Base-by-base conservation (phyloP, 2,797 vertebrate genomes). In the Alauda arvensis region DNA sequence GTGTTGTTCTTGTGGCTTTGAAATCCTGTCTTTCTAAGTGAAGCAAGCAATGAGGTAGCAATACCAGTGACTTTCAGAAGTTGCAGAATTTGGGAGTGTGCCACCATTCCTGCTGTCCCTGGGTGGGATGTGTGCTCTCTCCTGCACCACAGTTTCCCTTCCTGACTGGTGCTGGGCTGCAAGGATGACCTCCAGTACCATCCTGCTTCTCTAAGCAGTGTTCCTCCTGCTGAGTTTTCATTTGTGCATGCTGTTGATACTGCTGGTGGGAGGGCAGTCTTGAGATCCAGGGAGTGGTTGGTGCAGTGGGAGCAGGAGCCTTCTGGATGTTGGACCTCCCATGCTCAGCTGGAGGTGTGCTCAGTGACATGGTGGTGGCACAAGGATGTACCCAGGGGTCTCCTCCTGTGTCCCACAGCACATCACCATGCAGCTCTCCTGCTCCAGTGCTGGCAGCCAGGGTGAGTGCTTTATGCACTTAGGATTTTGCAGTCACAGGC, bases 331-430 rank as follows among this genome's bases (percentile, higher is more conserved):
- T 79, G 0, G 2, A 10, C 26, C 0, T 6, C 46, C 34, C 3
- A 1, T 0, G 0, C 26, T 42, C 14, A 28, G 20, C n/a, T 46
- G 62, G 49, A 71, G 46, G 10, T 43, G n/a, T 0, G 0, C n/a
- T 59, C 1, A 0, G 37, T 45, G 60, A 52, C 31, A 3, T 0
- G 0, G 8, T 29, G 62, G 18, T 60, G 45, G 37, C 37, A 37
- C 23, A 7, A 2, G 40, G 66, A 9, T 13, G 24, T 17, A 26
- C 14, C 37, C 1, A 0, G 33, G 43, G 49, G 7, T 13, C 12
- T 81, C 56, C 34, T 37, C 24, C 42, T 0, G 0, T 9, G 49
- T 83, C 60, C 61, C 0, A 0, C 2, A 1, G 66, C 1, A 1
- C 2, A 1, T 39, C 24, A 4, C 33, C 2, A 0, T 2, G 12